Conservation (phyloP, 2,113 vertebrate species). For the Tenrec ecaudatus region DNA sequence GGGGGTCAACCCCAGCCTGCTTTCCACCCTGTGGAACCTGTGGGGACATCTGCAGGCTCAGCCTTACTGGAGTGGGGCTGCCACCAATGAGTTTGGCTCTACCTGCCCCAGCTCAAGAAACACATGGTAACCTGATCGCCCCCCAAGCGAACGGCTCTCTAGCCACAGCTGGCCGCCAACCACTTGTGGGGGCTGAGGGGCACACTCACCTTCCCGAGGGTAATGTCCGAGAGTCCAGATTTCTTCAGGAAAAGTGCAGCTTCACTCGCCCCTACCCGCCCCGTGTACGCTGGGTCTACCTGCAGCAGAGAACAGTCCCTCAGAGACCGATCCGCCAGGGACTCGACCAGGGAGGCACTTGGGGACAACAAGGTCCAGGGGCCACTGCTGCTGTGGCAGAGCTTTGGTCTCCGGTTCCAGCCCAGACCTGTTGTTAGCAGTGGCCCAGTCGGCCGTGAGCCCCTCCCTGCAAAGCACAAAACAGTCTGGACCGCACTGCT, state of each 20-base stretch:
- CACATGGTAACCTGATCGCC: not conserved
- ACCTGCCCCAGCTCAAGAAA: not conserved
- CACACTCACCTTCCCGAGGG: constrained; percentile 95
- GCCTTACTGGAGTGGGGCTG: not conserved
- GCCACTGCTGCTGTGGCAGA: not conserved
- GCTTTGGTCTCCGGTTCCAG: not conserved
- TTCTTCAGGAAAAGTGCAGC: constrained; percentile 98
- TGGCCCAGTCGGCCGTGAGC: not conserved
- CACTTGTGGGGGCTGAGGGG: not conserved
- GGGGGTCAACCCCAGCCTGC: not conserved
- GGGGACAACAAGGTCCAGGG: not conserved
- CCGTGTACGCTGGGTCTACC: constrained; percentile 96
- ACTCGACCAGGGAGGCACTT: not conserved
- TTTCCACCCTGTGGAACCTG: not conserved
- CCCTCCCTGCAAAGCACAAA: not conserved
- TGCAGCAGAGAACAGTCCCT: constrained; percentile 72
- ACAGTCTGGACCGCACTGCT: not conserved
- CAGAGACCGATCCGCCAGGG: not conserved
- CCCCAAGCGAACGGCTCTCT: not conserved
- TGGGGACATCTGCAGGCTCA: not conserved
- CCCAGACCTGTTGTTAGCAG: not conserved
- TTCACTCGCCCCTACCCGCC: constrained; percentile 95
- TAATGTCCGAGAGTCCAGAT: constrained; percentile 94
- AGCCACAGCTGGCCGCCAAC: not conserved
- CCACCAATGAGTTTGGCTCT: too few species aligned